phyloP scores from a whole-genome alignment of 2,888 invertebrate genomes.

The Lapara coniferarum region DNA sequence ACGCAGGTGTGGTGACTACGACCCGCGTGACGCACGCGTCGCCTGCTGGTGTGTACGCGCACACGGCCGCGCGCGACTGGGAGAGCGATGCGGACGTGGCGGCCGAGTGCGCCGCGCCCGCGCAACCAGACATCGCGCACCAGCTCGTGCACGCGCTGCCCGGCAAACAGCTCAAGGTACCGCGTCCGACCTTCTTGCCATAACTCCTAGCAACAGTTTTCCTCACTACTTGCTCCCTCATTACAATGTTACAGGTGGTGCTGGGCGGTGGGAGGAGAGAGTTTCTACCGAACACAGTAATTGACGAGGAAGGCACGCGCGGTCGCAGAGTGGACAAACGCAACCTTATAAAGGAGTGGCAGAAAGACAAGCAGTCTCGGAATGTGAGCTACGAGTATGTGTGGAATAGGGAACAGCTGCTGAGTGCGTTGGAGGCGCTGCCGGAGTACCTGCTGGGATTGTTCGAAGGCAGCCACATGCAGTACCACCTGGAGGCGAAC shows the following conservation, averaged over 20 bases:
- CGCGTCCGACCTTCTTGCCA: too few species aligned
- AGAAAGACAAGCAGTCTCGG: slow-evolving; percentile 63
- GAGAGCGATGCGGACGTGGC: slow-evolving; percentile 86
- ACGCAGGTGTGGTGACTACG: slow-evolving; percentile 87
- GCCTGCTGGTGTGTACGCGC: slow-evolving; percentile 88
- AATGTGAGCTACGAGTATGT: slow-evolving; percentile 77
- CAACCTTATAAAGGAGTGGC: slow-evolving; percentile 88
- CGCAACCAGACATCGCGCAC: slow-evolving; percentile 86
- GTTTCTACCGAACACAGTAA: slow-evolving; percentile 81
- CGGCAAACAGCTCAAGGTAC: slow-evolving; percentile 86
- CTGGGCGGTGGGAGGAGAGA: slow-evolving; percentile 89
- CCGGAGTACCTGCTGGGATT: slow-evolving; percentile 86
- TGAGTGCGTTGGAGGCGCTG: slow-evolving; percentile 59
- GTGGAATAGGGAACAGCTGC: slow-evolving; percentile 84
- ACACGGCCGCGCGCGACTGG: slow-evolving; percentile 87
- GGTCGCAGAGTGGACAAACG: slow-evolving; percentile 83
- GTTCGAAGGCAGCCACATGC: slow-evolving; percentile 85
- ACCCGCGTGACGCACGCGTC: slow-evolving; percentile 91
- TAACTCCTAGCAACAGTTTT: too few species aligned
- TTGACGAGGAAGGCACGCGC: slow-evolving; percentile 78
- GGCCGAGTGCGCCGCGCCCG: slow-evolving; percentile 50
- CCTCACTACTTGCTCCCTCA: too few species aligned
- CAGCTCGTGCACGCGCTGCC: slow-evolving; percentile 86
- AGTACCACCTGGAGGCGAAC: slow-evolving; percentile 85
- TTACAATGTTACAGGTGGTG: slow-evolving; percentile 77